Conservation (phyloP, 2,797 vertebrate genomes). For the Aeoliscus strigatus region DNA sequence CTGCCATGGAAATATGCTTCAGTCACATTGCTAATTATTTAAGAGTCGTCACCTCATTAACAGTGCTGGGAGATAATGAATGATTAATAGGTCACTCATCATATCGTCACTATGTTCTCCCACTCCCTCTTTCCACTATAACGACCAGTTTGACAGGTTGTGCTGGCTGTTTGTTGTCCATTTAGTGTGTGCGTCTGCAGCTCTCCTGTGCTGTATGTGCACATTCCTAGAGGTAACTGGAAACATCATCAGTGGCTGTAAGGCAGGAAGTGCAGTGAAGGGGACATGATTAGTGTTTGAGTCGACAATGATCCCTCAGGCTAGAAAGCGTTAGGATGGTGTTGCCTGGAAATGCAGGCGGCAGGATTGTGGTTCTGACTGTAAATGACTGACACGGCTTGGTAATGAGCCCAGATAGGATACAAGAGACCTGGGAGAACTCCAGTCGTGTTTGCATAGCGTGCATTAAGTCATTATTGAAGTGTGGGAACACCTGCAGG, state of each 20-base stretch:
- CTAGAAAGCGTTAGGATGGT: conserved; percentile 46
- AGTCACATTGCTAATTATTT: conserved; percentile 78
- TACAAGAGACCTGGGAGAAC: conserved; percentile 30
- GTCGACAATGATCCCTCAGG: conserved; percentile 56
- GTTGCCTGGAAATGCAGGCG: conserved; percentile 50
- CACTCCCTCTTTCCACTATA: conserved; percentile 30
- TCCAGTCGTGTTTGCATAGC: conserved; percentile 26
- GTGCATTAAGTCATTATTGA: conserved; percentile 37
- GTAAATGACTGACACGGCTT: conserved; percentile 42
- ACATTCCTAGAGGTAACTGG: conserved; percentile 49
- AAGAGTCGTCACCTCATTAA: conserved; percentile 79
- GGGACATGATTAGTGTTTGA: conserved; percentile 61
- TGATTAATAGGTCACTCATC: conserved; percentile 77
- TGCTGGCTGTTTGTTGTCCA: conserved; percentile 41
- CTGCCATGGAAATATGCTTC: conserved; percentile 72
- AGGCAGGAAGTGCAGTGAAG: conserved; percentile 61
- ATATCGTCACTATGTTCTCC: conserved; percentile 44
- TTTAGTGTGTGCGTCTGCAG: conserved; percentile 11
- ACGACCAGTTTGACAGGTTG: conserved; percentile 57
- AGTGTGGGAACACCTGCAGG: conserved; percentile 38
- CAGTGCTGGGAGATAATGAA: conserved; percentile 74
- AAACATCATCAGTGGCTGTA: conserved; percentile 46
- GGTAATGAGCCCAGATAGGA: conserved; percentile 39
- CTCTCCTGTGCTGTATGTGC: conserved; percentile 17
- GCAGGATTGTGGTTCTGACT: conserved; percentile 39